phyloP scores from a whole-genome alignment of 2,797 vertebrate genomes.

The Cyprinodon diabolis region DNA sequence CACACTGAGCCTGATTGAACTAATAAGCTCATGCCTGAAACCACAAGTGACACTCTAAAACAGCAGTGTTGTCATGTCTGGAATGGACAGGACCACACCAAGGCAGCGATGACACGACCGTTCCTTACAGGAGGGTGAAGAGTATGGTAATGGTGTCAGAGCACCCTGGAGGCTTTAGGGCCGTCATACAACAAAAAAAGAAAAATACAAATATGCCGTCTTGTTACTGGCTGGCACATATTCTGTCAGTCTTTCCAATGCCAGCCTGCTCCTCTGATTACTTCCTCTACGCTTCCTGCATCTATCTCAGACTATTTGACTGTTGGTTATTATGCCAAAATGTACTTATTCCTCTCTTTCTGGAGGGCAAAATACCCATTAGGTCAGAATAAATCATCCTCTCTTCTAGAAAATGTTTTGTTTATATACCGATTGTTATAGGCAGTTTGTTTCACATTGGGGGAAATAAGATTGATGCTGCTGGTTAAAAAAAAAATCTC shows the following conservation, averaged over 20 bases:
- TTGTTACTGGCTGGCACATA: conserved; percentile 78
- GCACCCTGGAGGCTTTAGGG: conserved; percentile 62
- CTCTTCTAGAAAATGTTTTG: conserved; percentile 18
- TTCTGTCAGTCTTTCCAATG: conserved; percentile 76
- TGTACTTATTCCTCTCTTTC: conserved; percentile 55
- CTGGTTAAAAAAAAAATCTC: neutral
- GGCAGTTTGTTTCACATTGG: conserved; percentile 54
- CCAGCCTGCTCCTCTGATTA: conserved; percentile 73
- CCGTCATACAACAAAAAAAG: conserved; percentile 63
- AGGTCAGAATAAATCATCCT: conserved; percentile 42
- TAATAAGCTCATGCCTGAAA: conserved; percentile 77
- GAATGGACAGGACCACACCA: conserved; percentile 59
- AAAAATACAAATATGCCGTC: conserved; percentile 54
- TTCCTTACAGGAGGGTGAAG: conserved; percentile 70
- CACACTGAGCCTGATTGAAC: conserved; percentile 70
- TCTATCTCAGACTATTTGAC: conserved; percentile 65
- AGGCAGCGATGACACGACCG: conserved; percentile 64
- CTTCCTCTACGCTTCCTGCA: conserved; percentile 76
- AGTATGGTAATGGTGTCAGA: conserved; percentile 77
- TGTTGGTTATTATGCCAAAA: conserved; percentile 70
- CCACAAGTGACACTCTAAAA: conserved; percentile 71
- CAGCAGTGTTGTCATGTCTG: conserved; percentile 67
- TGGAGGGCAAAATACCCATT: conserved; percentile 41
- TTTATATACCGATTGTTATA: conserved; percentile 53
- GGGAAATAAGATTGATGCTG: too few species aligned